Conservation (phyloP, 2,113 vertebrate species). For the Thryonomys swinderianus region DNA sequence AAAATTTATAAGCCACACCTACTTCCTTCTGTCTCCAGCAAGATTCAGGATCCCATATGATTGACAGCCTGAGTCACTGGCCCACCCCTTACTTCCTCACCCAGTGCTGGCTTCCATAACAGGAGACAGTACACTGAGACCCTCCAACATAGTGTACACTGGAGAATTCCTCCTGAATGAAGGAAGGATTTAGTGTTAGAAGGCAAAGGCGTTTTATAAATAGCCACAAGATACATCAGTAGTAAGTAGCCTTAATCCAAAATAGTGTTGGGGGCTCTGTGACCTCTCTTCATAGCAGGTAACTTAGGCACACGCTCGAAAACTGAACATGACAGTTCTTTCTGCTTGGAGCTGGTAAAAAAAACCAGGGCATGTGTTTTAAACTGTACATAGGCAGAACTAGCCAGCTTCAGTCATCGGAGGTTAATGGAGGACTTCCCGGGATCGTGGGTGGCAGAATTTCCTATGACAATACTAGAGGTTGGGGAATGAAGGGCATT, state of each 20-base stretch:
- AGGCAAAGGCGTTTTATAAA: neutral
- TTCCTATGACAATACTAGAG: neutral
- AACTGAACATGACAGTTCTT: neutral
- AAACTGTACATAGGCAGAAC: neutral
- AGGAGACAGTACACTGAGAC: fast-evolving
- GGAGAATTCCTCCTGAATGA: neutral
- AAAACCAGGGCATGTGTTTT: neutral
- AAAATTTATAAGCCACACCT: neutral
- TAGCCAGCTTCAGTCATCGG: too few relatives aligned
- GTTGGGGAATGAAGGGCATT: neutral
- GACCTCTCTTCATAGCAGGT: neutral
- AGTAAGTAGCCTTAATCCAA: neutral
- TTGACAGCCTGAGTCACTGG: neutral
- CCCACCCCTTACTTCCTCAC: neutral
- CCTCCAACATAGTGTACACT: neutral
- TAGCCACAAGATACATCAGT: neutral
- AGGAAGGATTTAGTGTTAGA: neutral
- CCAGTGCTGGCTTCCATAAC: neutral
- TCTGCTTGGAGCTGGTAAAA: neutral
- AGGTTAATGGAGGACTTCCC: neutral
- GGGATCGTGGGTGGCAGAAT: too few relatives aligned
- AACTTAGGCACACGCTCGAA: neutral
- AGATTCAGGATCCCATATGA: neutral
- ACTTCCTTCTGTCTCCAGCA: slow-evolving; percentile 19
- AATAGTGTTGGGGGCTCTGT: neutral